phyloP scores from a whole-genome alignment of 2,888 invertebrate species.

The Bembecia ichneumoniformis region DNA sequence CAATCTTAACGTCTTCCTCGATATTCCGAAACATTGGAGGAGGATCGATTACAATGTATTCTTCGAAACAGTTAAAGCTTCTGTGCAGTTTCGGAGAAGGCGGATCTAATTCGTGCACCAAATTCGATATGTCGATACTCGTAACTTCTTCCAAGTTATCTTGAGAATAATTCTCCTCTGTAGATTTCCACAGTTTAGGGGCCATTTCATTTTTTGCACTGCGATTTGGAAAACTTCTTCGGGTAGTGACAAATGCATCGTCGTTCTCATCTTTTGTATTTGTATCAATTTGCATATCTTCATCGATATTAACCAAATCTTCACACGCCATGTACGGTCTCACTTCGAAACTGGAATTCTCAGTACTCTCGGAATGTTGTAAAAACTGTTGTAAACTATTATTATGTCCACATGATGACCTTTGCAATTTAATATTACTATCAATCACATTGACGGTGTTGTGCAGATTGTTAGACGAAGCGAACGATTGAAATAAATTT shows the following conservation, averaged over 20 bases:
- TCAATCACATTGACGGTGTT: constrained; percentile 19
- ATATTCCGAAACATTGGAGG: constrained; percentile 74
- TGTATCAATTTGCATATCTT: constrained; percentile 67
- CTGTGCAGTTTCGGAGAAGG: constrained; percentile 46
- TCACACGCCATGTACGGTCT: constrained; percentile 76
- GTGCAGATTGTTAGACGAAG: constrained; percentile 16
- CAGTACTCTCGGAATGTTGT: constrained; percentile 75
- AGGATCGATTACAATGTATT: constrained; percentile 64
- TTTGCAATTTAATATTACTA: constrained; percentile 19
- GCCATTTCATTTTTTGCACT: constrained; percentile 56
- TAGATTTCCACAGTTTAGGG: constrained; percentile 58
- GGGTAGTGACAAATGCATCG: constrained; percentile 42
- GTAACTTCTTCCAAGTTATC: constrained; percentile 4
- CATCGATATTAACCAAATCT: constrained; percentile 77
- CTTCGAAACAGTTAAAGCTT: constrained; percentile 28
- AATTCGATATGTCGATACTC: constrained; percentile 25
- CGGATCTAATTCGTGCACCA: constrained; percentile 48
- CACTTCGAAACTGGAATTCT: constrained; percentile 71
- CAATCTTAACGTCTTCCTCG: constrained; percentile 53
- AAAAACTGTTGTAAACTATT: constrained; percentile 22
- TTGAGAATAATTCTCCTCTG: constrained; percentile 45
- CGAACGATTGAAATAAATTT: constrained; percentile 39
- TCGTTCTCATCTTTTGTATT: constrained; percentile 43
- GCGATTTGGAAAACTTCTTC: constrained; percentile 78
- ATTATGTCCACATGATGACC: constrained; percentile 16